Evolutionary conservation across 2,888 invertebrate species (phyloP), one percentile per base, ranked within the genome.

Genomic region (Yponomeuta malinellus): DNA sequence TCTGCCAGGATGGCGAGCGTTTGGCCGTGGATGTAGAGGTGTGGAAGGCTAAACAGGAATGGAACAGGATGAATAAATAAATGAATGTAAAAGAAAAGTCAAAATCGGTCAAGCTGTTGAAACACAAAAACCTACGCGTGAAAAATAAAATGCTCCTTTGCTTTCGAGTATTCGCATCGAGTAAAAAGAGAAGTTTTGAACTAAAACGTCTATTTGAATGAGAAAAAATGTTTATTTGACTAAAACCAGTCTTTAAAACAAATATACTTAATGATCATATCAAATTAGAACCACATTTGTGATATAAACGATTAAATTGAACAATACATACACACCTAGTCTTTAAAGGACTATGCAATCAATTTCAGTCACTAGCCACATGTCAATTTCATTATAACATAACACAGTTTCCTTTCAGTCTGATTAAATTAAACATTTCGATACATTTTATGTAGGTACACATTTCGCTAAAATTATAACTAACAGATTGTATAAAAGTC

Each of bases 191-290:
- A 43, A 43, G 43, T 43, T 43, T 43, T 5, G 6, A 43, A 43
- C 43, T 43, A 43, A 43, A 43, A 43, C 8, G 43, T 43, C 43
- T 6, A 43, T 9, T 12, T 59, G 52, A 15, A 59, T 15, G 52
- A 15, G 52, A 59, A 59, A 15, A 59, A 59, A 59, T 15, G 15
- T 52, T 48, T 37, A 71, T 69, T 72, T 68, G 71, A 72, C 70
- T 71, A 72, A 68, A 15, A 68, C 70, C 72, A 71, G 71, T 73
- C 72, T 71, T 70, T 12, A 15, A 67, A 67, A 59, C 52, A 43
- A 67, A 67, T 23, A 29, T 5, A 15, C 1, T 15, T 59, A 59
- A 59, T 59, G 52, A 59, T 59, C 52, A 59, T 59, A 15, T 59
- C 52, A 59, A 15, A 59, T 59, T 59, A 15, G 12, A 12, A 15